Evolutionary conservation across 2,888 invertebrate genomes (phyloP), one percentile per base, ranked within the genome.

Genomic region (Tenthredo notha): DNA sequence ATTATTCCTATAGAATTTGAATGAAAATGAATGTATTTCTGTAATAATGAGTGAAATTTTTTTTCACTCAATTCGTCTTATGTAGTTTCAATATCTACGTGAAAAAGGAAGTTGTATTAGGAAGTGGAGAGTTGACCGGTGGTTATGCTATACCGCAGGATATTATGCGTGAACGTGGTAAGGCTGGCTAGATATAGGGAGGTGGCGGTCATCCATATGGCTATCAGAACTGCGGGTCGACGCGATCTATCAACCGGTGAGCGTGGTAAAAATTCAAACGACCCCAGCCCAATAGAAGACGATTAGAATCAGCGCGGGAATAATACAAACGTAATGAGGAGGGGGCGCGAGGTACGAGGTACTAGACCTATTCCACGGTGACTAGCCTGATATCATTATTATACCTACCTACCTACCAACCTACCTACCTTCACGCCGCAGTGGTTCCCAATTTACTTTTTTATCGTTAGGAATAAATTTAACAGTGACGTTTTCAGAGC

Each of bases 341-440:
- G 84, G 78, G 77, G 74, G 43, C 61, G 43, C 75, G 77, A 61
- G 54, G 54, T 54, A 54, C 67, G 67, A 47, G 37, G 50, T 50
- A 65, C 47, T 61, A 70, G 70, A 84, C 67, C 75, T 65, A 74
- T 74, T 54, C 61, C 70, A 61, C 83, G 83, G 83, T 72, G 85
- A 85, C 85, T 85, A 33, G 85, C 82, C 78, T 85, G 85, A 85
- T 85, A 85, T 88, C 86, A 88, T 89, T 89, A 89, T 90, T 90
- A 83, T 83, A 82, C 21, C 75, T 43, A 47, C 80, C 82, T 78
- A 80, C 78, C 78, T 33, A 78, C 72, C 72, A 6, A 74, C 89
- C 89, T 90, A 78, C 78, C 72, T 21, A 74, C 89, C 89, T 90
- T 90, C 88, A 88, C 88, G 88, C 88, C 87, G 87, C 88, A 89